A percentile compares a stretch with the other conserved stretches of the same genome.
Evolutionary conservation across 2,888 invertebrate genomes (phyloP).

Genomic region (Chouioia cunea): DNA sequence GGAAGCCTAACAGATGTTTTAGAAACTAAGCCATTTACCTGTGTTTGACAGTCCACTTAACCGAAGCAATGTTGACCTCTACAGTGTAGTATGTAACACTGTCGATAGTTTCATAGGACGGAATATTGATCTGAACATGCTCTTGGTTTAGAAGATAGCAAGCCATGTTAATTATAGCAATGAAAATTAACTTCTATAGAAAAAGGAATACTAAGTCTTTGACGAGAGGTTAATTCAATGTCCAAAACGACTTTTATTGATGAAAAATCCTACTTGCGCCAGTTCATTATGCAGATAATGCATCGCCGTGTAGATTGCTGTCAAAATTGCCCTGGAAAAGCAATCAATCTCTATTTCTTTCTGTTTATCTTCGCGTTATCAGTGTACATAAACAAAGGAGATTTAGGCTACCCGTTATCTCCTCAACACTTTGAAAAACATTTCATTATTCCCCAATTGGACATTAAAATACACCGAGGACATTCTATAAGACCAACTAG

Average conservation of each 20-base stretch:
- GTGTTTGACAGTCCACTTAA: constrained; percentile 86
- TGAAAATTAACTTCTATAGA: not conserved
- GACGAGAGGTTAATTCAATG: constrained; percentile 1
- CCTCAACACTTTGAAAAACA: constrained; percentile 17
- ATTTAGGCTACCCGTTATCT: constrained; percentile 27
- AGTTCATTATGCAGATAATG: constrained; percentile 6
- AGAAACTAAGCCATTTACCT: constrained; percentile 66
- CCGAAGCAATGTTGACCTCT: constrained; percentile 76
- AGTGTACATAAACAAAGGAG: not conserved
- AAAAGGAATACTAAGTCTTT: not conserved
- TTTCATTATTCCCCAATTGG: constrained; percentile 1
- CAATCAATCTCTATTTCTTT: not conserved
- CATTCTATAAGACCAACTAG: constrained; percentile 5
- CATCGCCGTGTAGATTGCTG: constrained; percentile 11
- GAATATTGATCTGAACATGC: constrained; percentile 77
- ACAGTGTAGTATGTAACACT: constrained; percentile 82
- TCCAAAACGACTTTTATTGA: too few relatives aligned
- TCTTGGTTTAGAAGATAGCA: constrained; percentile 79
- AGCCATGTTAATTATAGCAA: constrained; percentile 73
- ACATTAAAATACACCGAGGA: not conserved
- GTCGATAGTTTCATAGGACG: constrained; percentile 75
- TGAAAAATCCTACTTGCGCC: not conserved
- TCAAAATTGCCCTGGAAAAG: not conserved
- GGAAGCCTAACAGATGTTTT: too few relatives aligned
- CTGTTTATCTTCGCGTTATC: constrained; percentile 2